These are phyloP conservation scores for Zoanthus solanderi DNA, from an alignment of 92 coral and sea anemone genomes.

Conservation along the genomic window DNA sequence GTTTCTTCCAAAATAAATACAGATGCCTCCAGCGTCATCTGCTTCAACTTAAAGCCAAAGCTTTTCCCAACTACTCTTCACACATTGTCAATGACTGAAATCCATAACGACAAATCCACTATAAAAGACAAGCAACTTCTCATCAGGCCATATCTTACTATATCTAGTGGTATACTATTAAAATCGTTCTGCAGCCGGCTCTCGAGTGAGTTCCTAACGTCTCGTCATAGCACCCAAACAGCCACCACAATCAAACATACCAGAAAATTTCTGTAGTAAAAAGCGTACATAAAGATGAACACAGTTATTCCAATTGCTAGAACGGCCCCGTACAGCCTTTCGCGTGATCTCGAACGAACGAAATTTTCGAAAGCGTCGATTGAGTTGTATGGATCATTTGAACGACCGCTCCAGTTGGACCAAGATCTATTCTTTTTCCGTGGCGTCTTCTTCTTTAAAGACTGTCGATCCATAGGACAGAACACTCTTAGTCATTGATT, in stretches of 20 bases:
- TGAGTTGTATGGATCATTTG: constrained; percentile 73
- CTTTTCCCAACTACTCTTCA: background rate
- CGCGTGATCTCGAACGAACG: constrained; percentile 74
- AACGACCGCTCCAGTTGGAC: constrained; percentile 37
- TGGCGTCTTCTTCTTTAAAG: constrained; percentile 13
- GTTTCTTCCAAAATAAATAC: constrained; percentile 26
- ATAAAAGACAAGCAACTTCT: background rate
- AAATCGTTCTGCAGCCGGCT: background rate
- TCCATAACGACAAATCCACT: constrained; percentile 4
- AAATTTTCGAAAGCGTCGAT: constrained; percentile 91
- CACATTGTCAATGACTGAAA: background rate
- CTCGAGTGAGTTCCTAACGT: too few species aligned
- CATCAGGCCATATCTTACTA: background rate
- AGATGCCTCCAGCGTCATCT: background rate
- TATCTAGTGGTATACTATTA: background rate
- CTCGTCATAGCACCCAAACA: constrained; percentile 75
- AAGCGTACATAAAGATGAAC: constrained; percentile 75
- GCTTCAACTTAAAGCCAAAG: background rate
- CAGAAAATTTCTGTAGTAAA: constrained; percentile 87
- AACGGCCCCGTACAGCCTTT: constrained; percentile 71
- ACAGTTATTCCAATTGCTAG: constrained; percentile 82
- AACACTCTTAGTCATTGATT: constrained; percentile 23
- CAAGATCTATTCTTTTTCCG: constrained; percentile 34
- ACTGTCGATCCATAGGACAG: constrained; percentile 27
- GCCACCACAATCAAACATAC: constrained; percentile 89